phyloP scores from a whole-genome alignment of 2,888 invertebrate species.

The Abrostola tripartita region DNA sequence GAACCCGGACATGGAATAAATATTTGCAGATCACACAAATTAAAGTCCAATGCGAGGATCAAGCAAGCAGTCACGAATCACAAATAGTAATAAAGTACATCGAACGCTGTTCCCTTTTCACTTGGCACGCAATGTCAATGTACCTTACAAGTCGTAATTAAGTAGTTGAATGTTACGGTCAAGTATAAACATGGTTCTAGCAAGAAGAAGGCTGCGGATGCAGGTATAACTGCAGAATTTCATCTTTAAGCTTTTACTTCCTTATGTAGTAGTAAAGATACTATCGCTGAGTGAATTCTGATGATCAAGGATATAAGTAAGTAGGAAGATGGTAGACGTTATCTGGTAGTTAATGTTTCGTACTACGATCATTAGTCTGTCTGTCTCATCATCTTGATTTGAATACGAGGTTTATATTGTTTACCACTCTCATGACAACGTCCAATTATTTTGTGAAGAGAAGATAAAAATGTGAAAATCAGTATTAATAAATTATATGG shows the following conservation, averaged over 20 bases:
- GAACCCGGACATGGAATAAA: too few relatives aligned
- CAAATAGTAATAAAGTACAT: too few relatives aligned
- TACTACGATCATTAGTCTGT: not conserved
- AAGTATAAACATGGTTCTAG: slow-evolving; percentile 55
- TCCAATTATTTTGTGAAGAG: too few relatives aligned
- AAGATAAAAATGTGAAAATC: too few relatives aligned
- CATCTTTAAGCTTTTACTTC: slow-evolving; percentile 7
- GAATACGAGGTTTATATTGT: too few relatives aligned
- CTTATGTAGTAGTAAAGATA: not conserved
- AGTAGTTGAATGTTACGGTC: slow-evolving; percentile 76
- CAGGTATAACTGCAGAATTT: slow-evolving; percentile 17
- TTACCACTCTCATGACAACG: too few relatives aligned
- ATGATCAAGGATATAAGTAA: not conserved
- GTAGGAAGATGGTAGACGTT: not conserved
- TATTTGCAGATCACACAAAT: too few relatives aligned
- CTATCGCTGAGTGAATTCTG: not conserved
- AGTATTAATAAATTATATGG: too few relatives aligned
- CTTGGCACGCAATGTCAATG: slow-evolving; percentile 61
- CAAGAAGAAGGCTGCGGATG: slow-evolving; percentile 29
- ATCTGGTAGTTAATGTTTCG: not conserved
- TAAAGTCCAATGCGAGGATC: too few relatives aligned
- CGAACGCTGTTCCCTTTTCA: slow-evolving; percentile 37
- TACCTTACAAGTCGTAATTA: slow-evolving; percentile 65
- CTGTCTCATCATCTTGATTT: too few relatives aligned
- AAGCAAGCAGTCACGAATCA: too few relatives aligned